Evolutionary conservation across 2,113 vertebrate genomes (phyloP), one percentile per base, ranked within the genome.

Genomic region (Piprites chloris): DNA sequence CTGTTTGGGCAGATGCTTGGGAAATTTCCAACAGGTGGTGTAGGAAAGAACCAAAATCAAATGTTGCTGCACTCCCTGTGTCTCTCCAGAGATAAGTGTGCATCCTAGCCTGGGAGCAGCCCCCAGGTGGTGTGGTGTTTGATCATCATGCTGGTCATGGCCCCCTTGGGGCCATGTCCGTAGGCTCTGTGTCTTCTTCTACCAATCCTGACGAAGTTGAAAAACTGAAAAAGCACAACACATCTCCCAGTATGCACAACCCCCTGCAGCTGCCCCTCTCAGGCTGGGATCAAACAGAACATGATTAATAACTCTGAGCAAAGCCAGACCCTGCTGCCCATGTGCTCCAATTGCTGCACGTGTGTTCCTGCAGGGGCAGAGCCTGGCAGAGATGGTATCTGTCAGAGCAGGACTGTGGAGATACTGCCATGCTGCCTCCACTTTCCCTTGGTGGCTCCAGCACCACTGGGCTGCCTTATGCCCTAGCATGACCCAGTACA

Each of bases 211-310:
- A 55, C 47, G 73, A 93, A 94, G 93, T 88, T 44, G 39, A 95
- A 97, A 94, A 93, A 22, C 89, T 7, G 6, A 94, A 66, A 92
- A 96, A 93, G 81, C 95, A 96, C 90, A 92, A 88, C 85, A 95
- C 50, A 37, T 32, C 30, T 39, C 71, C 56, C 0, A 0, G 6
- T 30, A 46, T 0, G 1, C 47, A 50, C 53, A 81, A 58, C 39
- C 14, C 73, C 65, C 86, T 58, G 67, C 78, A 94, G 77, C 71
- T 5, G 5, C 52, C 58, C 61, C 1, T 0, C 62, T 87, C 17
- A 24, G 61, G 13, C 69, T 74, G 75, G 83, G 86, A 97, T 95
- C 95, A 97, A 96, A 93, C 71, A 76, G 83, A 92, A 62, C n/a
- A 55, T 0, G 0, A 76, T 77, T 90, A 94, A 79, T 65, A 66